These are phyloP conservation scores for Indicator maculatus DNA, from an alignment of 2,113 vertebrate genomes.

Conservation along the genomic window DNA sequence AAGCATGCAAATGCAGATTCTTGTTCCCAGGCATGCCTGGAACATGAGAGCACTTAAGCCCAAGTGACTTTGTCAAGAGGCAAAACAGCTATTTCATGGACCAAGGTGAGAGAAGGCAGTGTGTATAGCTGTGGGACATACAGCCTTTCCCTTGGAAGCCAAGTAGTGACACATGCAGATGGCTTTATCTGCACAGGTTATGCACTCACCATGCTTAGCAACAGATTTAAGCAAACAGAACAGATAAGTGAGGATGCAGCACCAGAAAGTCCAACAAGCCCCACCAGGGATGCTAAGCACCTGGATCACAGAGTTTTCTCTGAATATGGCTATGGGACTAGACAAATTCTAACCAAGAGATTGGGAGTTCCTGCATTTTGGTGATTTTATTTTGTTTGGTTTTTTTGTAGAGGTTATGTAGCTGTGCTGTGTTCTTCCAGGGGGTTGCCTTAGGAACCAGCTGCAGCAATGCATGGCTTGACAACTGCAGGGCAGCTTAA, in stretches of 20 bases:
- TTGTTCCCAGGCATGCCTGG: accelerated
- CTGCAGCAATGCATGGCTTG: neutral
- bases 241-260: neutral
- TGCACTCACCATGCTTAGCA: neutral
- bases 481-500: accelerated
- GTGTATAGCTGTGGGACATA: neutral
- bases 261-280: neutral
- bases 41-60: neutral
- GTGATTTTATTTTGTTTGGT: neutral
- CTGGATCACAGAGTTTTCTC: neutral
- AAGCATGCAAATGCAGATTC: accelerated
- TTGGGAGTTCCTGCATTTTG: neutral
- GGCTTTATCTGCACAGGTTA: neutral
- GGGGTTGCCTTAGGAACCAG: neutral
- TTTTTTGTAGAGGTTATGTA: neutral
- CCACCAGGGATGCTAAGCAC: neutral
- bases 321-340: neutral
- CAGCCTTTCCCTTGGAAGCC: neutral
- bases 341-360: neutral
- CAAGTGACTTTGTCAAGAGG: neutral
- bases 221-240: neutral
- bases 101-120: neutral
- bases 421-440: neutral
- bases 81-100: neutral
- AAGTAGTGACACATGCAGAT: neutral